Percentiles rank a stretch among this genome's conserved stretches.
Conservation (phyloP, 2,113 vertebrate species). For the Tylochromis polylepis region DNA sequence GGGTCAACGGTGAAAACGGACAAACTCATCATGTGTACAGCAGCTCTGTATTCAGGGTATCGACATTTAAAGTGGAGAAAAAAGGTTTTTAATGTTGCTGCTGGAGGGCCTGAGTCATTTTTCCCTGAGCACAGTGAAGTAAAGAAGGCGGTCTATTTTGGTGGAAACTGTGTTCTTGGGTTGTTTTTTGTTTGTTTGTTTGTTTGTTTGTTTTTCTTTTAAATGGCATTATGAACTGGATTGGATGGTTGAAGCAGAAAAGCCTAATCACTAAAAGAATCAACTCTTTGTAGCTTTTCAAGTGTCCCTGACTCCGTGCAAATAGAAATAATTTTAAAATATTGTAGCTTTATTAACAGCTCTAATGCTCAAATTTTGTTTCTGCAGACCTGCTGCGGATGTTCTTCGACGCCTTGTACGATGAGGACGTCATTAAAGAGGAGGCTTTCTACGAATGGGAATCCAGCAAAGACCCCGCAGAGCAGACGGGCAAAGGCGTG, state of each 20-base stretch:
- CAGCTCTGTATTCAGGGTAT: neutral
- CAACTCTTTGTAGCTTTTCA: neutral
- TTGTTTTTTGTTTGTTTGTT: too few species aligned
- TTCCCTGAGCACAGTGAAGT: neutral
- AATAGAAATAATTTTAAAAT: neutral
- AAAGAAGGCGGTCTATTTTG: neutral
- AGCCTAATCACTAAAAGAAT: neutral
- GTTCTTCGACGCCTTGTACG: slow-evolving; percentile 93
- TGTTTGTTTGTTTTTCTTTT: neutral
- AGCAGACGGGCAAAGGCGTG: slow-evolving; percentile 94
- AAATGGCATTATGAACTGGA: neutral
- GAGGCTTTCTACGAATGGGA: slow-evolving; percentile 98
- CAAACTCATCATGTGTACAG: neutral
- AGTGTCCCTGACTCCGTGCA: neutral
- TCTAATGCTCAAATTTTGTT: neutral
- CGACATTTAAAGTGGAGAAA: neutral
- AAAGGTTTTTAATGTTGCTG: neutral
- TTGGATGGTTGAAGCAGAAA: neutral
- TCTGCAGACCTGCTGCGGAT: slow-evolving; percentile 85
- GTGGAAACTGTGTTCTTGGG: neutral
- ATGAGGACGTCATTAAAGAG: slow-evolving; percentile 94
- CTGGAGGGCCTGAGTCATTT: neutral
- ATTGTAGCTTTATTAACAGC: neutral
- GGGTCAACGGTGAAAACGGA: neutral
- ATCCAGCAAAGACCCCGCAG: slow-evolving; percentile 90